A percentile compares a stretch with the other conserved stretches of the same genome.
These are phyloP conservation scores for Drosophila setosimentum DNA, from an alignment of 2,888 invertebrate genomes.

Conservation along the genomic window DNA sequence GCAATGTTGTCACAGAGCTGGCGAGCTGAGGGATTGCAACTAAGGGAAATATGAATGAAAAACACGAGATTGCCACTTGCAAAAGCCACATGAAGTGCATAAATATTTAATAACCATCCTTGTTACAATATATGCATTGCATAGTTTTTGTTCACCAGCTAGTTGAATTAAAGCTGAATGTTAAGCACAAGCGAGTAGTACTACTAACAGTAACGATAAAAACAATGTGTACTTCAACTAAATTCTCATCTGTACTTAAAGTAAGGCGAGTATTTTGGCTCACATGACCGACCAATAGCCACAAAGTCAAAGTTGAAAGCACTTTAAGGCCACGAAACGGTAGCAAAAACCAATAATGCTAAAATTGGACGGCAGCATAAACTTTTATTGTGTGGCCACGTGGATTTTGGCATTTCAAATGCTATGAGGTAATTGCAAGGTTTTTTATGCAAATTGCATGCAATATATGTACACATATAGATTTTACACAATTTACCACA, in stretches of 20 bases:
- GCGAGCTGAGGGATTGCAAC: conserved; percentile 1
- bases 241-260: conserved; percentile 25
- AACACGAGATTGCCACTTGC: conserved; percentile 40
- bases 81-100: conserved; percentile 53
- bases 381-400: conserved; percentile 33
- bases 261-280: conserved; percentile 30
- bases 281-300: not conserved
- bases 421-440: conserved; percentile 24
- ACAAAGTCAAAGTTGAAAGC: conserved; percentile 32
- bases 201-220: not conserved
- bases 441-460: conserved; percentile 48
- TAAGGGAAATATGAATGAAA: conserved; percentile 44
- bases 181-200: not conserved
- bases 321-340: conserved; percentile 35
- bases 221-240: conserved; percentile 13
- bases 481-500: conserved; percentile 32
- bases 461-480: conserved; percentile 51
- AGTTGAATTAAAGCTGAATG: conserved; percentile 3
- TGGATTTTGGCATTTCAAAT: conserved; percentile 20
- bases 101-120: conserved; percentile 63
- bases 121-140: conserved; percentile 49
- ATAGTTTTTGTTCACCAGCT: conserved; percentile 15
- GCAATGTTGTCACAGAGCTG: conserved; percentile 7
- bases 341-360: conserved; percentile 19
- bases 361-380: conserved; percentile 24